A percentile compares a stretch with the other conserved stretches of the same genome.
These are phyloP conservation scores for Rhysida immarginata DNA, from an alignment of 1,140 invertebrate species.

Conservation along the genomic window DNA sequence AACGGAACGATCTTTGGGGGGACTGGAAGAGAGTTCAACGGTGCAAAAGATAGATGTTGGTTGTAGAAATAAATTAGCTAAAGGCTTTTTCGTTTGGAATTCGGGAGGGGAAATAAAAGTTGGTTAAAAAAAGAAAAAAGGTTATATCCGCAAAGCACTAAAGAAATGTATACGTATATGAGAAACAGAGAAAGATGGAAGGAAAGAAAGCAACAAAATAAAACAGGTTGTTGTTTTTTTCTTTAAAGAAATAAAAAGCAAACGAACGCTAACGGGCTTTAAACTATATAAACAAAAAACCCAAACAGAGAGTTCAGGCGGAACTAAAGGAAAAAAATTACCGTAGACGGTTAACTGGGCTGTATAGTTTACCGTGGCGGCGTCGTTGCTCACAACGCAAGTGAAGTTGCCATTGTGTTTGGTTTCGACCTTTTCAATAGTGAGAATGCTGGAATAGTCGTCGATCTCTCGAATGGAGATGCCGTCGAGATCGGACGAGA, in stretches of 20 bases:
- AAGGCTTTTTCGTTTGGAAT: too few species aligned
- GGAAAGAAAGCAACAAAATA: constrained; percentile 47
- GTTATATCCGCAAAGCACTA: background rate
- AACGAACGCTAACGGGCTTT: background rate
- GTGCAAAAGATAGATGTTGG: constrained; percentile 2
- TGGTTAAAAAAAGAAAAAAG: background rate
- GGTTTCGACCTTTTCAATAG: constrained; percentile 27
- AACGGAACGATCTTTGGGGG: constrained; percentile 48
- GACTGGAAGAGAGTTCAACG: constrained; percentile 33
- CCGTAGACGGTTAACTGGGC: constrained; percentile 53
- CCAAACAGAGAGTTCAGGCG: background rate
- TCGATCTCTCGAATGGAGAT: constrained; percentile 24
- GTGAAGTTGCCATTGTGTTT: constrained; percentile 33
- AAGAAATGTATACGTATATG: background rate
- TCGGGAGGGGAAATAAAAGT: too few species aligned
- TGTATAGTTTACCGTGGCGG: constrained; percentile 27
- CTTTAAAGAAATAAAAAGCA: constrained; percentile 43
- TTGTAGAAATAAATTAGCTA: constrained; percentile 21
- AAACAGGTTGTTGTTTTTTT: constrained; percentile 45
- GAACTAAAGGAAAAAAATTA: constrained; percentile 31
- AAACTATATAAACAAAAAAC: background rate
- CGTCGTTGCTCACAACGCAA: constrained; percentile 30
- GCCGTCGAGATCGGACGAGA: constrained; percentile 25
- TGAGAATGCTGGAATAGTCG: too few species aligned
- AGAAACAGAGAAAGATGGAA: background rate